Base-by-base conservation (phyloP, 1,140 invertebrate species). In the Paralvinella palmiformis region DNA sequence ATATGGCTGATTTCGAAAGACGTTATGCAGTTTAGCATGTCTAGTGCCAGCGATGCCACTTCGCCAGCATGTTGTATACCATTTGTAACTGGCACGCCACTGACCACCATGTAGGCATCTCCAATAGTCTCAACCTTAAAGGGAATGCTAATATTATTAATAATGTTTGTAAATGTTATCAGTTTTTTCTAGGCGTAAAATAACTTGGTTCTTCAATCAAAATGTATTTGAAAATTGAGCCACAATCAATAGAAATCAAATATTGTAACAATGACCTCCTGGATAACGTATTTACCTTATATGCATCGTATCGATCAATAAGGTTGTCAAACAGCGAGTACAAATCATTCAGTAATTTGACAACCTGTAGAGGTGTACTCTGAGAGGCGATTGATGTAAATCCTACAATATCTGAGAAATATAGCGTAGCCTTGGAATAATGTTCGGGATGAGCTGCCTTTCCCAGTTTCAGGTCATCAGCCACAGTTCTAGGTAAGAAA, bases 41-140 rank as follows among this genome's bases (percentile, higher is more conserved):
- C 89, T 60, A 93, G 81, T 1, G 91, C 91, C 90, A 92, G 92
- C n/a, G 88, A 91, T 1, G 90, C 91, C 57, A 94, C 85, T 77
- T 92, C 90, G 88, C 74, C 31, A 77, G 79, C 74, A 55, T 89
- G 87, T 72, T 91, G 90, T 81, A 91, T 88, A 10, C 83, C 83
- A 73, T 87, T 86, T 71, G 87, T 84, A 1, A 88, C 85, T 0
- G 91, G 91, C 63, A 92, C 82, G 0, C 92, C 92, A 44, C 89
- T 90, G 17, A 92, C 92, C 7, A 94, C 89, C 91, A 94, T 94
- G 76, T 94, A 94, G 15, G 91, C 91, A 78, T 93, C 91, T 1
- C 91, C 91, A 68, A 94, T 94, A 0, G 91, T 94, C 81, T 95
- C 91, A 64, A 91, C 7, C 52, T 53, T 35, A 53, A 94, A 0